Base-by-base conservation (phyloP, 2,888 invertebrate species). In the Drosophila subquinaria region DNA sequence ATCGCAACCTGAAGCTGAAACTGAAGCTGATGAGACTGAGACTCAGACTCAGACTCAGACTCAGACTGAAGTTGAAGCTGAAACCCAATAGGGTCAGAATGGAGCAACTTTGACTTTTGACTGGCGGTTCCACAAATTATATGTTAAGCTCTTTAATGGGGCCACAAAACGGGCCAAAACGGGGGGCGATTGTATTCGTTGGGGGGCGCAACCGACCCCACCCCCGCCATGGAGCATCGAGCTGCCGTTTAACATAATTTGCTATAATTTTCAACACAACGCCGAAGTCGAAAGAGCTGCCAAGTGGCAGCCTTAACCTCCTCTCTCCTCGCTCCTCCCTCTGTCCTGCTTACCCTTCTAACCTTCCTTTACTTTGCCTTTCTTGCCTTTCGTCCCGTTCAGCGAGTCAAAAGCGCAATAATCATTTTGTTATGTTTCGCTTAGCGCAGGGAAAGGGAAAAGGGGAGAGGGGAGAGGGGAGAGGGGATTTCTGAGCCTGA, bases 181-280 rank as follows among this genome's bases (percentile, higher is more conserved):
- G 35, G 45, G 78, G 68, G 88, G 68, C 74, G 73, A 23, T 36
- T 35, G 27, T 30, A n/a, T 47, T 47, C n/a, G 47, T n/a, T 47
- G 51, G 23, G 33, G 35, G 53, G 56, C 35, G 56, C 20, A 35
- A 27, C 56, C 56, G 43, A 27, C 73, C 64, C 72, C 80, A 72
- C 80, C 82, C 69, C 69, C 72, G 87, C 69, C 81, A 6, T 30
- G 40, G 64, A 60, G 76, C 81, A 6, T 36, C 35, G 64, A 60
- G 76, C 69, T 91, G 88, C 91, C 92, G 91, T 92, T 92, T 92
- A 92, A 90, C 85, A 89, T 92, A 92, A 92, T 92, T 92, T 91
- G 88, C 87, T 87, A 89, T 92, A 92, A 92, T 92, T 92, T 92
- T 83, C 86, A 86, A 86, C 86, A 82, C 81, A 90, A 85, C 73